Percentiles rank a stretch among this genome's conserved stretches.
Evolutionary conservation across 2,113 vertebrate genomes (phyloP).

Genomic region (rat (Rattus norvegicus)): GRCr8 NC_086026.1:15109001-15109500

Average conservation of each 20-base stretch:
- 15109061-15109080: not conserved
- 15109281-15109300: not conserved
- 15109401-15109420: not conserved
- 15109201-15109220: conserved; percentile 23
- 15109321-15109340: not conserved
- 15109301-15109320: not conserved
- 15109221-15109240: not conserved
- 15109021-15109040: conserved; percentile 1
- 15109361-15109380: not conserved
- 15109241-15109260: not conserved
- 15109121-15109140: not conserved
- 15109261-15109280: not conserved
- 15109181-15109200: not conserved
- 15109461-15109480: conserved; percentile 59
- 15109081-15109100: not conserved
- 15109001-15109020: not conserved
- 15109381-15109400: not conserved
- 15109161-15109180: not conserved
- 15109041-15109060: not conserved
- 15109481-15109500: conserved; percentile 23
- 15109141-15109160: not conserved
- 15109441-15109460: conserved; percentile 38
- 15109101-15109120: not conserved
- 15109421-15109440: conserved; percentile 25
- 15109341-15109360: not conserved